Percentiles rank a stretch among this genome's conserved stretches.
Conservation (phyloP, 2,888 invertebrate genomes). For the Ornithoptera alexandrae region DNA sequence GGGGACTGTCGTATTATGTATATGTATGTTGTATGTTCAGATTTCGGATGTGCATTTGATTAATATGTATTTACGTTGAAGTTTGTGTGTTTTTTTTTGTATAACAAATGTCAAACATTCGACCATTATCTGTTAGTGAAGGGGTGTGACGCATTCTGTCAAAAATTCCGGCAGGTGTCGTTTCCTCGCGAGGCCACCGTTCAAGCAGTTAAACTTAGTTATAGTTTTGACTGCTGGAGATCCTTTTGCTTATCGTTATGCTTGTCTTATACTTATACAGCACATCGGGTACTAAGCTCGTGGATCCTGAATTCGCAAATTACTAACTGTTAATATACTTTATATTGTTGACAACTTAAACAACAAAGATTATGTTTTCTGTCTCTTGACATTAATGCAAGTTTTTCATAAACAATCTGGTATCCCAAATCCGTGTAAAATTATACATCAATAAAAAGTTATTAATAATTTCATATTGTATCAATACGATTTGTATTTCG, state of each 20-base stretch:
- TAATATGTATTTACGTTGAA: not conserved
- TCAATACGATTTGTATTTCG: slow-evolving; percentile 26
- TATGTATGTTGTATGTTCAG: too few relatives aligned
- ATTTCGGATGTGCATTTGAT: not conserved
- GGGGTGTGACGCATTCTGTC: slow-evolving; percentile 38
- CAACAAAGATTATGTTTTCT: not conserved
- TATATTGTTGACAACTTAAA: too few relatives aligned
- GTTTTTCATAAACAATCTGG: not conserved
- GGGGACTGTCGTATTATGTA: too few relatives aligned
- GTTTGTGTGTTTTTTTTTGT: not conserved
- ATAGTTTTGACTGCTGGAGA: slow-evolving; percentile 13
- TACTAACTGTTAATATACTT: too few relatives aligned
- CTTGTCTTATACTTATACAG: too few relatives aligned
- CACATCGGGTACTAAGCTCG: too few relatives aligned
- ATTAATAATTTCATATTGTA: slow-evolving; percentile 20
- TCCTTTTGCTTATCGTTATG: slow-evolving; percentile 1
- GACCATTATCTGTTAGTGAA: slow-evolving; percentile 26
- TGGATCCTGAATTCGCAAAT: too few relatives aligned
- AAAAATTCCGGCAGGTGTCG: slow-evolving; percentile 44
- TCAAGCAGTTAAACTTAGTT: slow-evolving; percentile 2
- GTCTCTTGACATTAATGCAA: too few relatives aligned
- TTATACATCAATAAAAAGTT: slow-evolving; percentile 6
- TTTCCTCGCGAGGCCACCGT: slow-evolving; percentile 34
- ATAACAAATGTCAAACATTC: slow-evolving; percentile 4
- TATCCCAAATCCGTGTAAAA: not conserved